Evolutionary conservation across 2,113 vertebrate genomes (phyloP), one percentile per base, ranked within the genome.

Genomic region (Paedocypris sp.): DNA sequence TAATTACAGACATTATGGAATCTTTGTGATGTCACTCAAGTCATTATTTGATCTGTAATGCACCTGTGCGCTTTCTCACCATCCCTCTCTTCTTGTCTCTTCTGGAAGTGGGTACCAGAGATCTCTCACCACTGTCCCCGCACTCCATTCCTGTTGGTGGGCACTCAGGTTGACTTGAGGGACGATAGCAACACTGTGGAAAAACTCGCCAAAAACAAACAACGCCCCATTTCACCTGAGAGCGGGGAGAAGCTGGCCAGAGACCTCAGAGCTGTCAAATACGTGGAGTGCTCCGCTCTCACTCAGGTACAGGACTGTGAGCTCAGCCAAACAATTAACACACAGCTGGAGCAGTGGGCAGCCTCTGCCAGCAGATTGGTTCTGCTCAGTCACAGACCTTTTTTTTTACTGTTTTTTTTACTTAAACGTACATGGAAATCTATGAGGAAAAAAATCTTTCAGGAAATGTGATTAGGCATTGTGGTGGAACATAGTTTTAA

Each of bases 191-290:
- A 91, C 75, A 98, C 93, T 4, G 86, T 96, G 56, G 94, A 98
- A 79, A 97, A 98, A 76, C 88, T 98, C 77, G 93, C 94, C 73
- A 98, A 98, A 84, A 98, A 98, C 79, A 98, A 98, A 82, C 94
- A 98, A 87, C 92, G 93, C 54, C 94, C 94, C 42, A 89, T 94
- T 45, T 87, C 86, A 66, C 84, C 88, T 8, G 93, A 98, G 76
- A 91, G 87, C 0, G 94, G 93, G 20, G 94, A 98, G 66, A 97
- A 97, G 62, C 85, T 97, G 81, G 88, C 87, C 1, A 86, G 92
- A 12, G 93, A 97, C 68, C 88, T 98, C 71, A 87, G 88, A 78
- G 94, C 94, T 5, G 94, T 98, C 64, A 98, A 98, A 79, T 98
- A 97, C 0, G 94, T 98, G 82, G 93, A 97, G 72, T 98, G 94